Evolutionary conservation across 1,140 invertebrate genomes (phyloP).

Genomic region (Drosophila grimshawi): DNA sequence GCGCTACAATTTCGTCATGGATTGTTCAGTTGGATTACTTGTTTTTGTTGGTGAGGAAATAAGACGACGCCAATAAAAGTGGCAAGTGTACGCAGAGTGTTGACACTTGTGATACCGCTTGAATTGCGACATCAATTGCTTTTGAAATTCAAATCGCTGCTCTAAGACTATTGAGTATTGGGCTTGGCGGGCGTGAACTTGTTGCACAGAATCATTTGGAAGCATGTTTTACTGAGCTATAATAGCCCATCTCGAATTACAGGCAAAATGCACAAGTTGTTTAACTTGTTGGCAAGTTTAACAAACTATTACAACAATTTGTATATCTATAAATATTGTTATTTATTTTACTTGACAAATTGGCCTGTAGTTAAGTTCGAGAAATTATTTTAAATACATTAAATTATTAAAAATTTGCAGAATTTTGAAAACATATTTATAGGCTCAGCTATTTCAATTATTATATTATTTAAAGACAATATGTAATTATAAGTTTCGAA

Average conservation of each 20-base stretch:
- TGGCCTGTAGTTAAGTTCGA: too few relatives aligned
- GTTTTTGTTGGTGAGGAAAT: constrained; percentile 44
- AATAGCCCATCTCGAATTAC: background rate
- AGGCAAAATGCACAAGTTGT: background rate
- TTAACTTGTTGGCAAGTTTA: background rate
- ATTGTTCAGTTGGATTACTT: constrained; percentile 30
- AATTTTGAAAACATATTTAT: too few relatives aligned
- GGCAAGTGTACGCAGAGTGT: constrained; percentile 45
- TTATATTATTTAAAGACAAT: too few relatives aligned
- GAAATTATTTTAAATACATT: too few relatives aligned
- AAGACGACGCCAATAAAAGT: constrained; percentile 42
- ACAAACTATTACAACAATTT: background rate
- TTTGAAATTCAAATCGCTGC: constrained; percentile 21
- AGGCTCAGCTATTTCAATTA: too few relatives aligned
- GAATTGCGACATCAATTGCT: constrained; percentile 46
- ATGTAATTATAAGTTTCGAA: too few relatives aligned
- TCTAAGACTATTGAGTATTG: background rate
- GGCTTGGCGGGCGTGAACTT: constrained; percentile 37
- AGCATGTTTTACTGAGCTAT: background rate
- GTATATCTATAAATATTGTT: background rate
- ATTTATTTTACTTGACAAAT: background rate
- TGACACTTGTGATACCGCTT: constrained; percentile 39
- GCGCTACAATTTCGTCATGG: constrained; percentile 63
- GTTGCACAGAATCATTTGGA: background rate
- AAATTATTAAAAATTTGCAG: too few relatives aligned